These are phyloP conservation scores for Sinocyclocheilus anshuiensis DNA, from an alignment of 2,113 vertebrate genomes.

Conservation along the genomic window DNA sequence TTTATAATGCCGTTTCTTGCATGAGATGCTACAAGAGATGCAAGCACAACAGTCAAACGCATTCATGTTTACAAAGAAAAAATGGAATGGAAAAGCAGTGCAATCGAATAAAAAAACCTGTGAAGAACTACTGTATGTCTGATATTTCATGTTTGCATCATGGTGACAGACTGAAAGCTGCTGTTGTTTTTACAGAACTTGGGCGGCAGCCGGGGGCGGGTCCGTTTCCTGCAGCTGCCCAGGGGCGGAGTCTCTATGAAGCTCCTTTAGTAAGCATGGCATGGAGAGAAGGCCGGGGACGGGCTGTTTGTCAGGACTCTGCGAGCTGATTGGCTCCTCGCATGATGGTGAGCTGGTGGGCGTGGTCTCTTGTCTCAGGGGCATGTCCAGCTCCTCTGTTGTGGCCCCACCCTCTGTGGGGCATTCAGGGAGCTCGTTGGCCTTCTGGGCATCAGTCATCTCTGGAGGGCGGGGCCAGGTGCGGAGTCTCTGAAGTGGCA, in stretches of 20 bases:
- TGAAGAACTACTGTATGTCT: no score
- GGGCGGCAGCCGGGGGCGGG: slow-evolving; percentile 76
- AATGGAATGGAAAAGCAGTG: no score
- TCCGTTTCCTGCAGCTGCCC: slow-evolving; percentile 86
- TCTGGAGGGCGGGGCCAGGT: slow-evolving; percentile 79
- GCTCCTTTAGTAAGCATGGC: slow-evolving; percentile 95
- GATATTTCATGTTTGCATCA: no score
- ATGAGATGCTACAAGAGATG: no score
- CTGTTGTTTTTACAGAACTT: neutral
- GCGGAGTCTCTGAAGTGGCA: slow-evolving; percentile 77
- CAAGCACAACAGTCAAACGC: no score
- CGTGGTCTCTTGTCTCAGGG: slow-evolving; percentile 80
- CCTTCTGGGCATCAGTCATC: slow-evolving; percentile 93
- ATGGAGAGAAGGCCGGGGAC: slow-evolving; percentile 82
- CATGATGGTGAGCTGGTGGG: slow-evolving; percentile 72
- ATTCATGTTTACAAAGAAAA: no score
- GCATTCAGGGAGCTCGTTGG: slow-evolving; percentile 82
- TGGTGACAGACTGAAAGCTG: no score
- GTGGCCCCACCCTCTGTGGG: slow-evolving; percentile 75
- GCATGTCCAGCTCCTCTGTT: slow-evolving; percentile 75
- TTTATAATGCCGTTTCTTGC: no score
- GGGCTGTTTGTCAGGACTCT: slow-evolving; percentile 76
- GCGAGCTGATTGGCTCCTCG: slow-evolving; percentile 77
- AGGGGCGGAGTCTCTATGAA: slow-evolving; percentile 89
- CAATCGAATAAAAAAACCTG: no score